Evolutionary conservation across 92 coral and sea anemone genomes (phyloP), one percentile per base, ranked within the genome.

Genomic region (Heteractis magnifica): DNA sequence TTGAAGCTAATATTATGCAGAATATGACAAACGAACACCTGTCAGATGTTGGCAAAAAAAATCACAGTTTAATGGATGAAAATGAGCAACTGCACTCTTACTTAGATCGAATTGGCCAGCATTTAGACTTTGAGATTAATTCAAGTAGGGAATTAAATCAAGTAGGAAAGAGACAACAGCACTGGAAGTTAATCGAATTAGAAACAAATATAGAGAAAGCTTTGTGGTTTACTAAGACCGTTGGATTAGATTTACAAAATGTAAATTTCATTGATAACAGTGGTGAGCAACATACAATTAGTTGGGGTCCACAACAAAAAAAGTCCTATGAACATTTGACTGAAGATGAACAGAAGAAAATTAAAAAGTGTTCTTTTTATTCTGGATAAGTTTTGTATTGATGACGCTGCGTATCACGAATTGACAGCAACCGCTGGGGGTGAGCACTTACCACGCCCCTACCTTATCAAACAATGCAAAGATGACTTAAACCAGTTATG

Each of bases 141-240:
- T 53, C 56, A 7, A 79, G 72, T 34, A 81, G 81, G 70, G 80
- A 72, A 77, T 14, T 84, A n/a, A 72, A 49, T 52, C 52, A 84
- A 72, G 74, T 88, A 71, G 81, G 86, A 79, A 87, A 82, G 51
- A 53, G 87, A 72, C 92, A 90, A 79, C 90, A 86, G 73, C 12
- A 85, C 51, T 64, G 77, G 71, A 90, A 90, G 83, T 55, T 86
- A 15, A 86, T 59, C 4, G 89, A 82, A 19, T 86, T 92, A 0
- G 90, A 85, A 76, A 92, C 93, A 19, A 83, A 81, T 15, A 83
- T 88, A 6, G 90, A 91, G 77, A 91, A 75, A 52, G 89, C 86
- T 52, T 79, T 91, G 18, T 91, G 90, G 94, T 91, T 88, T 80
- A 92, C 92, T 55, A 76, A 91, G 11, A 88, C 94, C 0, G 85